Evolutionary conservation across 2,113 vertebrate genomes (phyloP).

Genomic region (Dicentrarchus labrax): DNA sequence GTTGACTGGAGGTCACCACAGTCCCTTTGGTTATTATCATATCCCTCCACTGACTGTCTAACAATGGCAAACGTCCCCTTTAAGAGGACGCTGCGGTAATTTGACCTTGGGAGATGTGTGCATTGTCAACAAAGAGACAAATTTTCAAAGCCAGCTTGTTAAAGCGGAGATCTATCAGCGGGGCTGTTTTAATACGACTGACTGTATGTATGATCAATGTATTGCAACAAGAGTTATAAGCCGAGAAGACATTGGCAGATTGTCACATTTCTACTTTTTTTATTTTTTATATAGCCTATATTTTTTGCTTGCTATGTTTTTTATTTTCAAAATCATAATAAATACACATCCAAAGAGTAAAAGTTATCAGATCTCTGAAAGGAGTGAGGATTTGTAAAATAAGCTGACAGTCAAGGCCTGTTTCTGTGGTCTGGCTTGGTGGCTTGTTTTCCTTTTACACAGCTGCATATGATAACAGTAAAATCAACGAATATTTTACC

Average conservation of each 20-base stretch:
- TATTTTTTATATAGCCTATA: background rate
- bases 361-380: background rate
- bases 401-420: background rate
- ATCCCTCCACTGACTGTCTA: background rate
- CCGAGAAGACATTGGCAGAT: background rate
- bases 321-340: background rate
- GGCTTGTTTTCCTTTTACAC: background rate
- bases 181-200: background rate
- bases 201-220: background rate
- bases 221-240: background rate
- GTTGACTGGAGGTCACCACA: background rate
- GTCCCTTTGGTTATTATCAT: background rate
- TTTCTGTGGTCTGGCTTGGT: background rate
- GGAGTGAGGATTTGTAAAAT: background rate
- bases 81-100: slow-evolving; percentile 54
- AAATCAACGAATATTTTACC: background rate
- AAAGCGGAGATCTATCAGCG: background rate
- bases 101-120: slow-evolving; percentile 44
- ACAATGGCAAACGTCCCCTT: slow-evolving; percentile 59
- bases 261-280: background rate
- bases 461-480: background rate
- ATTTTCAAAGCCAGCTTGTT: background rate
- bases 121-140: slow-evolving; percentile 14
- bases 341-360: background rate
- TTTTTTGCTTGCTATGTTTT: background rate